Base-by-base conservation (phyloP, 2,113 vertebrate genomes). In the Labeo rohita region DNA sequence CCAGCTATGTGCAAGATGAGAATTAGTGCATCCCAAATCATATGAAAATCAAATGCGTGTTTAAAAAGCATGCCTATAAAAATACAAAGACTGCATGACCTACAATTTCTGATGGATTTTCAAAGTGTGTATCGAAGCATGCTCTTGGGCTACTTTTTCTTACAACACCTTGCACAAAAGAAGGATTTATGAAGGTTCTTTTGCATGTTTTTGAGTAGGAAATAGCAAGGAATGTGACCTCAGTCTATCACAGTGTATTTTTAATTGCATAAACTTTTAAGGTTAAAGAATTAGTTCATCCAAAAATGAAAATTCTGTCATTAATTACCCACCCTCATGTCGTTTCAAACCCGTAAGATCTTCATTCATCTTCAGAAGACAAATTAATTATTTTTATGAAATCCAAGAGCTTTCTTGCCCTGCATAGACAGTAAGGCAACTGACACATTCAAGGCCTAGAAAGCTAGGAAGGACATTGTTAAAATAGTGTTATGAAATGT, bases 1-100 rank as follows among this genome's bases (percentile, higher is more conserved):
- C 39, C 56, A 61, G 59, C 77, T 56, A 80, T 63, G 36, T 45
- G 56, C 50, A 43, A 36, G 77, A 63, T 80, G 50, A 63, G 52
- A 61, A 63, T 80, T 61, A 45, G 28, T 21, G 50, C 43, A 8
- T 28, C n/a, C n/a, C 39, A 50, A 52, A 77, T 77, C 15, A 77
- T 52, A 77, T 34, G 28, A 50, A 54, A 77, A 77, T 77, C 75
- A 36, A 36, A 77, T 45, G 39, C 0, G 2, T 12, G 39, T 16
- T 39, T 6, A n/a, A 72, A 75, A 8, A 28, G 11, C 16, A 77
- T 77, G 49, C n/a, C 7, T 28, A 1, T 54, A 77, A 77, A 77
- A 77, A 28, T 77, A 28, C 75, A 18, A 54, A 23, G 75, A 77
- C 54, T 77, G 49, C 49, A 34, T 36, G 23, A 34, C 28, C n/a